Evolutionary conservation across 2,888 invertebrate species (phyloP).

Genomic region (Melanotus villosus): DNA sequence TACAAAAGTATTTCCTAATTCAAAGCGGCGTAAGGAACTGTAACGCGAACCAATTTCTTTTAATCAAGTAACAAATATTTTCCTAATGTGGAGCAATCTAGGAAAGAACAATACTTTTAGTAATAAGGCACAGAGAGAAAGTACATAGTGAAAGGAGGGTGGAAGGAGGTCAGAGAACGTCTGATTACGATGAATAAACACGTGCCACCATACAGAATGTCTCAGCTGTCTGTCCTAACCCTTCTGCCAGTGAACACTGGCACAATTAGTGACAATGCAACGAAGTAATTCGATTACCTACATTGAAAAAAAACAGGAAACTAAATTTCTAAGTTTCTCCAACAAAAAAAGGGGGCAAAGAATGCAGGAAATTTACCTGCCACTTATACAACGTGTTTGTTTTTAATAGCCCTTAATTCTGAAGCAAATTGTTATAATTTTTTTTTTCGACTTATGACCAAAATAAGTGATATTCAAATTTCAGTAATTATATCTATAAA

Average conservation of each 20-base stretch:
- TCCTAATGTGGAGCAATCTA: slow-evolving; percentile 47
- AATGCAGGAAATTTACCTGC: too few species aligned
- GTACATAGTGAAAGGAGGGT: slow-evolving; percentile 51
- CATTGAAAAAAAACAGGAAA: slow-evolving; percentile 1
- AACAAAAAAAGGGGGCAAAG: slow-evolving; percentile 15
- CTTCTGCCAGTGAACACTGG: slow-evolving; percentile 14
- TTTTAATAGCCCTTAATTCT: too few species aligned
- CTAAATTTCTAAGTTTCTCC: slow-evolving; percentile 35
- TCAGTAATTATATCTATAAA: too few species aligned
- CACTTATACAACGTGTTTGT: slow-evolving; percentile 4
- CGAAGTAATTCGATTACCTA: slow-evolving; percentile 2
- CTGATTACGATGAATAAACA: slow-evolving; percentile 49
- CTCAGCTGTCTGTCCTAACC: slow-evolving; percentile 29
- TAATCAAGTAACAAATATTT: slow-evolving; percentile 33
- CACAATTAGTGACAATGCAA: slow-evolving; percentile 19
- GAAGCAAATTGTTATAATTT: too few species aligned
- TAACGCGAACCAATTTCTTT: slow-evolving; percentile 23
- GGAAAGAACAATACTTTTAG: slow-evolving; percentile 49
- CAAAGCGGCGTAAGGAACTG: neutral
- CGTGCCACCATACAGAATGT: slow-evolving; percentile 43
- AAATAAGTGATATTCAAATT: too few species aligned
- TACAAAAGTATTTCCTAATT: neutral
- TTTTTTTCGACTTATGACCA: too few species aligned
- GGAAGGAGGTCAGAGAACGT: slow-evolving; percentile 53
- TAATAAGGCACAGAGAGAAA: slow-evolving; percentile 52